These are phyloP conservation scores for Macropus fuliginosus DNA, from an alignment of 2,797 vertebrate genomes.

Conservation along the genomic window DNA sequence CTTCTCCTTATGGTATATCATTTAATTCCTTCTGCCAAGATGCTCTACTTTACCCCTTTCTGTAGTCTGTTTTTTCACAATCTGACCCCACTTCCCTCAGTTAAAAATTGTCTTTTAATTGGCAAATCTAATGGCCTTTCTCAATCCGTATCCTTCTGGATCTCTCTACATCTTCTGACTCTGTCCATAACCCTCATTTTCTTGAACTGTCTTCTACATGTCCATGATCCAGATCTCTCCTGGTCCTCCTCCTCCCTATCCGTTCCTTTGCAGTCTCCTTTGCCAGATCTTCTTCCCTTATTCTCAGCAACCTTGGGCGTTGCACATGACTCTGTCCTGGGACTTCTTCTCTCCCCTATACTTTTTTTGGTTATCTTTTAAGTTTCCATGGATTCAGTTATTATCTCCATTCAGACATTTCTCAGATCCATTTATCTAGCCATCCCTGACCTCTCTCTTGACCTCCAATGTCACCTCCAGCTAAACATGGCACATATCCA, in stretches of 20 bases:
- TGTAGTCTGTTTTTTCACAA: background rate
- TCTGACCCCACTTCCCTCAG: background rate
- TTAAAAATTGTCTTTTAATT: background rate
- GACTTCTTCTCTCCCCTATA: background rate
- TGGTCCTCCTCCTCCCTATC: background rate
- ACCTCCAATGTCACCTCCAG: background rate
- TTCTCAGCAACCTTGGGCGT: background rate
- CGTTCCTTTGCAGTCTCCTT: background rate
- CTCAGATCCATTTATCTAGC: background rate
- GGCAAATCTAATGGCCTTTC: background rate
- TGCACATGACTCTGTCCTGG: background rate
- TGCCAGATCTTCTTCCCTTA: background rate
- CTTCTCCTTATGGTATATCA: background rate
- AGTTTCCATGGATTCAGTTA: background rate
- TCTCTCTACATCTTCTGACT: background rate
- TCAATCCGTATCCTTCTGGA: background rate
- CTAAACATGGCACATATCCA: background rate
- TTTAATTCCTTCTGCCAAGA: background rate
- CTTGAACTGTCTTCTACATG: background rate
- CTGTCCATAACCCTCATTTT: background rate
- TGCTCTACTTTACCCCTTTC: background rate
- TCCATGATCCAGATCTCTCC: background rate
- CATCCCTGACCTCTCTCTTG: background rate
- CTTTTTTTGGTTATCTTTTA: background rate
- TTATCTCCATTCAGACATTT: background rate